These are phyloP conservation scores for Zosterops borbonicus DNA, from an alignment of 2,113 vertebrate species.

Conservation along the genomic window DNA sequence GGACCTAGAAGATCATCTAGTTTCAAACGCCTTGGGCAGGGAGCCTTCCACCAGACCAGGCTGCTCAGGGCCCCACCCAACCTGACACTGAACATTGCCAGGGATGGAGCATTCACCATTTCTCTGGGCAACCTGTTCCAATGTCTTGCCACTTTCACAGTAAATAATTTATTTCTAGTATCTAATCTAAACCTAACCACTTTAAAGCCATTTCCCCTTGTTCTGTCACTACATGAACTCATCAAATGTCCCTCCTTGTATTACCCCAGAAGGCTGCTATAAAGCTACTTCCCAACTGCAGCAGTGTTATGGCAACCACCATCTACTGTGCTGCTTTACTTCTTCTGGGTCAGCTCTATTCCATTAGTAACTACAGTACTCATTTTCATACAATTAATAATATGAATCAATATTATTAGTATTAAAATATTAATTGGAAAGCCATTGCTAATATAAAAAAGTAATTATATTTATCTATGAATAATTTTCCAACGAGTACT, in stretches of 20 bases:
- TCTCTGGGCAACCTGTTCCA: not conserved
- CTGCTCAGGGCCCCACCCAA: not conserved
- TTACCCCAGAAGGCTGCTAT: not conserved
- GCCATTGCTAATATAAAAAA: not conserved
- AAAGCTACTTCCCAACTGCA: not conserved
- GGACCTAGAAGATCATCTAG: not conserved
- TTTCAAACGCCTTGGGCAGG: not conserved
- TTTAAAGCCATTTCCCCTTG: not conserved
- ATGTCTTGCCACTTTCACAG: not conserved
- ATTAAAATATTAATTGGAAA: not conserved
- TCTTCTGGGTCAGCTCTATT: not conserved
- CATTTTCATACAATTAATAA: not conserved
- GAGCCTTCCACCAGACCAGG: not conserved
- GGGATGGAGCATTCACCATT: too few relatives aligned
- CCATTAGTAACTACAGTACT: not conserved
- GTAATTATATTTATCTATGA: not conserved
- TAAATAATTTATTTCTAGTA: not conserved
- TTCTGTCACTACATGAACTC: not conserved
- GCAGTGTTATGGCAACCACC: not conserved
- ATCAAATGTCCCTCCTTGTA: not conserved
- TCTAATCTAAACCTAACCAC: not conserved
- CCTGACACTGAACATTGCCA: not conserved
- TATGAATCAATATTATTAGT: not conserved
- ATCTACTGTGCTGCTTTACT: not conserved
- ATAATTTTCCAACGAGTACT: not conserved